Percentiles rank a stretch among this genome's conserved stretches.
These are phyloP conservation scores for Cetoscarus ocellatus DNA, from an alignment of 2,797 vertebrate species.

Conservation along the genomic window DNA sequence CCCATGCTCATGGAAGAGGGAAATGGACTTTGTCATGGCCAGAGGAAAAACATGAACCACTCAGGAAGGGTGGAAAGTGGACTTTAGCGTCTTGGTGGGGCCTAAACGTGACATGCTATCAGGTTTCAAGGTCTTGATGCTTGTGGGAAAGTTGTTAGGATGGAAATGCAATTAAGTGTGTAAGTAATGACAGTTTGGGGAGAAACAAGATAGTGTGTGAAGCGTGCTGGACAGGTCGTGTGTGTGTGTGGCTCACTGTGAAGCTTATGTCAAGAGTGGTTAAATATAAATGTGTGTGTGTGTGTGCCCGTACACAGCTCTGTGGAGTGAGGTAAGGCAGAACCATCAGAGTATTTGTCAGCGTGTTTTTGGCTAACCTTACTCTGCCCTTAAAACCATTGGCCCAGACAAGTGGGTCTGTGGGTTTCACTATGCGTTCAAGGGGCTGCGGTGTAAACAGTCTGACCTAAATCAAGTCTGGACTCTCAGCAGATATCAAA, in stretches of 20 bases:
- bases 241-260: conserved; percentile 36
- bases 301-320: conserved; percentile 34
- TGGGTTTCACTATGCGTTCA: conserved; percentile 53
- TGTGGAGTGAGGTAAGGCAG: conserved; percentile 77
- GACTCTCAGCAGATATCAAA: conserved; percentile 53
- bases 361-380: conserved; percentile 80
- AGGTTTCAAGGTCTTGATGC: conserved; percentile 68
- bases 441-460: conserved; percentile 56
- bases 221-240: conserved; percentile 68
- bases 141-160: conserved; percentile 72
- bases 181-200: conserved; percentile 64
- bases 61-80: conserved; percentile 37
- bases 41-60: conserved; percentile 44
- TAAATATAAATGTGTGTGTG: conserved; percentile 51
- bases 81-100: conserved; percentile 58
- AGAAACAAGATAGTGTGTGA: conserved; percentile 81
- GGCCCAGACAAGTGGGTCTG: conserved; percentile 58
- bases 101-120: conserved; percentile 64
- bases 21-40: conserved; percentile 49
- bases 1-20: conserved; percentile 5
- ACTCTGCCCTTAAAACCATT: conserved; percentile 73
- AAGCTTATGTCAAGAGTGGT: conserved; percentile 66
- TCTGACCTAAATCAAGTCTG: conserved; percentile 51
- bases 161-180: conserved; percentile 79
- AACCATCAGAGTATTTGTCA: conserved; percentile 77